Base-by-base conservation (phyloP, 2,888 invertebrate genomes). In the Euplexia lucipara region DNA sequence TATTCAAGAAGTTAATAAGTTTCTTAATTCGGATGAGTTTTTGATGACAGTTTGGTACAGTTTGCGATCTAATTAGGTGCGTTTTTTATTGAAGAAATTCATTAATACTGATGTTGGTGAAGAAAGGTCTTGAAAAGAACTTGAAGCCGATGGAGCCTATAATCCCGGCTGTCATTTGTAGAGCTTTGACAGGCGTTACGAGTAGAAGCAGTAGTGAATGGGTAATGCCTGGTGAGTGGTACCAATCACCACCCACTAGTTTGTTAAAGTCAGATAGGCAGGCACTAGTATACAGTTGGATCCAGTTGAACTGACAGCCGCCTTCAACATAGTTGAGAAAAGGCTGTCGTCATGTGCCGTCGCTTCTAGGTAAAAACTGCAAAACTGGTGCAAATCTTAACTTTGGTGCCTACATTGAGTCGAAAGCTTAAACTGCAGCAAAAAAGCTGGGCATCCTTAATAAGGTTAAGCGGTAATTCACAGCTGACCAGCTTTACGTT, bases 1-100 rank as follows among this genome's bases (percentile, higher is more conserved):
- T 69, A 53, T 58, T 48, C 53, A 49, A 65, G 39, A 34, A 54
- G 47, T 63, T 66, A n/a, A n/a, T n/a, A 54, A 61, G 41, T 64
- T 68, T 30, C 63, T 34, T 35, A 10, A 47, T 41, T 67, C 51
- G 8, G 9, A 63, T 71, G 35, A 72, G 20, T 52, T 35, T 70
- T 72, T 70, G 30, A 66, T 56, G 49, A 66, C 45, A 73, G 45
- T 65, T 49, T 14, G 34, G 18, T 49, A n/a, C 39, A 18, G 6
- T 45, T 56, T 56, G 22, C 37, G 8, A 37, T 37, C 16, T 52
- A 63, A 71, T 34, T 71, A 45, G 7, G n/a, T 16, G 10, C 34
- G n/a, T 14, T 49, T 26, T n/a, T 44, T 12, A 14, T 49, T 0
- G 16, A 16, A 18, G 7, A 9, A 3, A 39, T 26, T 49, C 9